Conservation (phyloP, 2,888 invertebrate genomes). For the Ochlodes sylvanus region DNA sequence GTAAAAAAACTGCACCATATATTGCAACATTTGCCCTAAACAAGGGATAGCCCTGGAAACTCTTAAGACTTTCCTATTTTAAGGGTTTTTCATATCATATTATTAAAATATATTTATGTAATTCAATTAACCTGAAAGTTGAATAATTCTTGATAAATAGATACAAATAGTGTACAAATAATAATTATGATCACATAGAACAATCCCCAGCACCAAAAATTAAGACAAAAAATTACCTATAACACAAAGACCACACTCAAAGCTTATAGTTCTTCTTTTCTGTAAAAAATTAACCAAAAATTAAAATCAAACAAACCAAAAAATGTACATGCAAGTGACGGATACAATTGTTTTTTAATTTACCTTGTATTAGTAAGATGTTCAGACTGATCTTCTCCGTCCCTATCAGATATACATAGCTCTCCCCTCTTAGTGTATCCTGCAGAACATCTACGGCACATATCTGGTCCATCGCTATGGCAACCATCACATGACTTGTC, state of each 20-base stretch:
- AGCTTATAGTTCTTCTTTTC: slow-evolving; percentile 72
- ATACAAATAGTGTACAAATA: not conserved
- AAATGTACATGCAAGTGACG: not conserved
- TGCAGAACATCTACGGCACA: slow-evolving; percentile 92
- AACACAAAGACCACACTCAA: slow-evolving; percentile 43
- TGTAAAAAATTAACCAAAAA: slow-evolving; percentile 62
- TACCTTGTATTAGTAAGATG: slow-evolving; percentile 70
- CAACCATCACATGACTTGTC: slow-evolving; percentile 94
- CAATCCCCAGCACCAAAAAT: slow-evolving; percentile 59
- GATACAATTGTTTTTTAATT: slow-evolving; percentile 15
- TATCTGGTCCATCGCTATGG: slow-evolving; percentile 95
- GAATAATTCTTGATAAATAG: too few relatives aligned
- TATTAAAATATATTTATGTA: too few relatives aligned
- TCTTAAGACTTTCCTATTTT: too few relatives aligned
- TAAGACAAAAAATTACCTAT: slow-evolving; percentile 62
- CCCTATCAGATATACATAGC: slow-evolving; percentile 89
- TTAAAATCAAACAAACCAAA: slow-evolving; percentile 30
- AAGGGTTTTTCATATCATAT: too few relatives aligned
- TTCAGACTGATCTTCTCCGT: slow-evolving; percentile 62
- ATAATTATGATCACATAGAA: slow-evolving; percentile 21
- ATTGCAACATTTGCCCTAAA: too few relatives aligned
- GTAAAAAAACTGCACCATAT: too few relatives aligned
- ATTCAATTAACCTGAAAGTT: too few relatives aligned
- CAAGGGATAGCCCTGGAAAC: too few relatives aligned
- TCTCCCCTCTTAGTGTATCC: slow-evolving; percentile 90